Base-by-base conservation (phyloP, 2,113 vertebrate genomes). In the Rhabdornis inornatus region DNA sequence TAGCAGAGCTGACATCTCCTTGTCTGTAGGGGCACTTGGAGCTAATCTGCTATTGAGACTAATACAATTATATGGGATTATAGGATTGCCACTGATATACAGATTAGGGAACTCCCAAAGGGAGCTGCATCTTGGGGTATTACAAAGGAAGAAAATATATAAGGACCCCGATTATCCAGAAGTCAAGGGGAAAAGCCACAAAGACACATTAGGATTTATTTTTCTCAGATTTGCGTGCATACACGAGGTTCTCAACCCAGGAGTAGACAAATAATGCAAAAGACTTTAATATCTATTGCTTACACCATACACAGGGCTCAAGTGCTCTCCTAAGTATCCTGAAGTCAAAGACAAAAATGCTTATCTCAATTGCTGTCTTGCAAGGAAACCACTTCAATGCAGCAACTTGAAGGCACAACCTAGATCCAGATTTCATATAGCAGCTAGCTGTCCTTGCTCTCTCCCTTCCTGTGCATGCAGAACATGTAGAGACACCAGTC, bases 21-120 rank as follows among this genome's bases (percentile, higher is more conserved):
- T 98, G 97, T 98, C 96, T 98, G 96, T 95, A 95, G 95, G 94
- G 97, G 95, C 97, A 97, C 91, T 98, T 98, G 97, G 75, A 96
- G 89, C 97, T 98, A 98, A 98, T 98, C 98, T 98, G 98, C 97
- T 97, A 97, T 97, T 97, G 97, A 98, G 96, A 97, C 97, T 98
- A 98, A 98, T 98, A 95, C 94, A 98, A 98, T 98, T 98, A 98
- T 95, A 76, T 24, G 92, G 97, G 97, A 98, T 98, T 98, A 98
- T 96, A 95, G 93, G 57, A 68, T 94, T 97, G 96, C 96, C 91
- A 97, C 77, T 92, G 97, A 97, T 97, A 96, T 75, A 93, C 57
- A 97, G 98, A 98, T 97, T 97, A 96, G 78, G 82, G 78, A 93
- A 90, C 72, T 96, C 89, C 95, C 61, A 55, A 65, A 61, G 83